These are phyloP conservation scores for Acipenser transmontanus DNA, from an alignment of 2,797 vertebrate species.

Conservation along the genomic window DNA sequence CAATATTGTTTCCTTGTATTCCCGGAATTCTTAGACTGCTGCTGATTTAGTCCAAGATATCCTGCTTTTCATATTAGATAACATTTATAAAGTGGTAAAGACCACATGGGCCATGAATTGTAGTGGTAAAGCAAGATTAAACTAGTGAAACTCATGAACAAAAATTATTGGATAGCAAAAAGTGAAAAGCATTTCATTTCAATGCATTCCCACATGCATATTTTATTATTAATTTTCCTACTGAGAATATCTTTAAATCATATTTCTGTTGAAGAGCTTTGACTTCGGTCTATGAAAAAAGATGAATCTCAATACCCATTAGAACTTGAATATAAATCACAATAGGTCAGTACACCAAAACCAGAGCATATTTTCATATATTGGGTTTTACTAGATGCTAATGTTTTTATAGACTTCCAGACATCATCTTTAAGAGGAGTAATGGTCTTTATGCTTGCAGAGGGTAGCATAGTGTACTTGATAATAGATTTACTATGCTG, in stretches of 20 bases:
- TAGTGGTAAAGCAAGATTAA: neutral
- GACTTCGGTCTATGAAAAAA: conserved; percentile 6
- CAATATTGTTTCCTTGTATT: too few relatives aligned
- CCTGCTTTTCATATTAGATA: neutral
- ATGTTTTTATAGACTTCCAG: neutral
- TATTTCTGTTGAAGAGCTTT: conserved; percentile 1
- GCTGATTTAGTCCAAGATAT: neutral
- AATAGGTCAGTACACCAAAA: neutral
- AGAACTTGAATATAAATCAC: conserved; percentile 5
- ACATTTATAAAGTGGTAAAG: neutral
- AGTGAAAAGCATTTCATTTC: conserved; percentile 2
- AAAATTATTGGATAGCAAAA: neutral
- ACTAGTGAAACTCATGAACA: neutral
- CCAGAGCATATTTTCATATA: conserved; percentile 1
- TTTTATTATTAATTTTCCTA: conserved; percentile 1
- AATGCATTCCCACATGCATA: conserved; percentile 2
- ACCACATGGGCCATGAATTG: neutral
- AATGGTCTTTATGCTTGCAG: neutral
- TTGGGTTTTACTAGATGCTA: conserved; percentile 4
- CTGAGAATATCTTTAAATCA: conserved; percentile 6
- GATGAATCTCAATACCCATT: conserved; percentile 9
- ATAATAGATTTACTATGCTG: neutral
- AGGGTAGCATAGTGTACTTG: neutral
- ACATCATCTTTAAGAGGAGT: conserved; percentile 1
- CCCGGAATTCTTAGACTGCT: too few relatives aligned